Evolutionary conservation across 2,888 invertebrate genomes (phyloP).

Genomic region (Drosophila paracracens): DNA sequence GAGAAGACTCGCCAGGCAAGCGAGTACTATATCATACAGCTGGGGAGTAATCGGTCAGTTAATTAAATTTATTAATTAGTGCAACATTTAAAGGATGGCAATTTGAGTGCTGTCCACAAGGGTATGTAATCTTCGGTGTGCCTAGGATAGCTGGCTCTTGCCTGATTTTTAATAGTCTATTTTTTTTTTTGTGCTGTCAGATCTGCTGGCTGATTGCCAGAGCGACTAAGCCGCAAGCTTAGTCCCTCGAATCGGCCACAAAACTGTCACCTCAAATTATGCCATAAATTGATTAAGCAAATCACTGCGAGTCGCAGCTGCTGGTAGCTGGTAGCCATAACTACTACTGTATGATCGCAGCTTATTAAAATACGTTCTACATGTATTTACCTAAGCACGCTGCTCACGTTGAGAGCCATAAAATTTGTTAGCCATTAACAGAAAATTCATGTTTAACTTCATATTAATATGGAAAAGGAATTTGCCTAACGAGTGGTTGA

Average conservation of each 20-base stretch:
- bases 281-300: slow-evolving; percentile 70
- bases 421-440: not conserved
- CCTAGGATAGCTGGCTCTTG: not conserved
- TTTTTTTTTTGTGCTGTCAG: slow-evolving; percentile 49
- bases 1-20: not conserved
- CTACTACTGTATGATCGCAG: slow-evolving; percentile 5
- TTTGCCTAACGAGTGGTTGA: not conserved
- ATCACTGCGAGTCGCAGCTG: slow-evolving; percentile 46
- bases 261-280: slow-evolving; percentile 67
- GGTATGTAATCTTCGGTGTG: not conserved
- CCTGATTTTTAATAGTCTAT: slow-evolving; percentile 15
- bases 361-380: slow-evolving; percentile 5
- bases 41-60: not conserved
- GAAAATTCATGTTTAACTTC: not conserved
- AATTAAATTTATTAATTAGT: not conserved
- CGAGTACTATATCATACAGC: not conserved
- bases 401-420: not conserved
- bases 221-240: slow-evolving; percentile 45
- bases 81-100: not conserved
- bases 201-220: slow-evolving; percentile 56
- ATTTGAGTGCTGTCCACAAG: not conserved
- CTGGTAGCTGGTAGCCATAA: slow-evolving; percentile 18
- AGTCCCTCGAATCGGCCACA: slow-evolving; percentile 46
- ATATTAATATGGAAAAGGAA: not conserved
- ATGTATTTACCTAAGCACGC: not conserved